Evolutionary conservation across 2,888 invertebrate genomes (phyloP).

Genomic region (Dioctria rufipes): DNA sequence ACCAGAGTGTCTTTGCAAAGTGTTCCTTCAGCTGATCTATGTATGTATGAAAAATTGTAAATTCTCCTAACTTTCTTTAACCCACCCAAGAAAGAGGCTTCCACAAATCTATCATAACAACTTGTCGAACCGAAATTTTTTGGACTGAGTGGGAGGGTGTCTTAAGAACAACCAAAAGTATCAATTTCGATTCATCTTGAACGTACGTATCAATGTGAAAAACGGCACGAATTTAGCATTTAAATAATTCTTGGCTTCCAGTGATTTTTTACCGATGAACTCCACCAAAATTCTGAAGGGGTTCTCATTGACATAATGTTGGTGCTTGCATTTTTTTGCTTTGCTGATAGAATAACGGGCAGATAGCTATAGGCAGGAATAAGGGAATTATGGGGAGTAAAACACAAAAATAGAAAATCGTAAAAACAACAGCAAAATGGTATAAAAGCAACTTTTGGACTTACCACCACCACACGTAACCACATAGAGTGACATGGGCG

Average conservation of each 20-base stretch:
- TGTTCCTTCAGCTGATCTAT: constrained; percentile 19
- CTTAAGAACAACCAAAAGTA: constrained; percentile 19
- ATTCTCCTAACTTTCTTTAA: neutral
- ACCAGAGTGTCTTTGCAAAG: neutral
- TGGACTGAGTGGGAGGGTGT: neutral
- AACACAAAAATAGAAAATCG: constrained; percentile 45
- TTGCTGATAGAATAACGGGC: neutral
- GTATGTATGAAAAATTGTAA: neutral
- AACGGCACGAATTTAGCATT: neutral
- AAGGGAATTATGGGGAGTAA: neutral
- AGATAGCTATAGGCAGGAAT: too few species aligned
- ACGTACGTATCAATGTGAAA: constrained; percentile 54
- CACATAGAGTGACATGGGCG: constrained; percentile 88
- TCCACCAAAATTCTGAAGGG: constrained; percentile 15
- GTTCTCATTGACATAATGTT: constrained; percentile 12
- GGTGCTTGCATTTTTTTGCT: neutral
- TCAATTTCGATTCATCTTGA: constrained; percentile 34
- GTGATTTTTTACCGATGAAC: constrained; percentile 41
- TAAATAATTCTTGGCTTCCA: constrained; percentile 55
- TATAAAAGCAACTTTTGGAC: constrained; percentile 63
- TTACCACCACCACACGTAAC: constrained; percentile 95
- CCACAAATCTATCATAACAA: neutral
- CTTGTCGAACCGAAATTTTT: neutral
- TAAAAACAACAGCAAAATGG: constrained; percentile 46
- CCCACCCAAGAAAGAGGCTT: neutral